Base-by-base conservation (phyloP, 64 coral and sea anemone species). In the Exaiptasia diaphana region DNA sequence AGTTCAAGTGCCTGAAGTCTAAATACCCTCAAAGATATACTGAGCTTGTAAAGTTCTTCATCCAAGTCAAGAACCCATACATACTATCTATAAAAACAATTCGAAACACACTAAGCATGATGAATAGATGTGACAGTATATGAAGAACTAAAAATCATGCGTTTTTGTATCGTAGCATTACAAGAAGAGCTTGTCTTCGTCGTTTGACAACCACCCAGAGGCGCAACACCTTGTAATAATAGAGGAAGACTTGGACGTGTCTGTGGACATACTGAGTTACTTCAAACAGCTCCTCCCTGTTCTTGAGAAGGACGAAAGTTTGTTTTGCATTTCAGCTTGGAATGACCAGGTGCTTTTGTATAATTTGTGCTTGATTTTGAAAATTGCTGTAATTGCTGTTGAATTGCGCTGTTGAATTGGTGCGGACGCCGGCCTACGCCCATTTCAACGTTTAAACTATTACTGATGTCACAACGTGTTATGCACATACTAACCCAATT, bases 261-360 rank as follows among this genome's bases (percentile, higher is more conserved):
- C 93, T 21, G 45, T 96, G 31, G 93, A 96, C 76, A 86, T 96
- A 48, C 68, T 96, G 33, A 86, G 24, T 44, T 96, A 81, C 38
- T 96, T 96, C 63, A 76, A 82, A 64, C 93, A 96, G 60, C 69
- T 90, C 33, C 81, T 96, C 27, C 93, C 93, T 21, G 29, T 96
- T 17, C 60, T 96, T 24, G 87, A 96, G 71, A 80, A 90, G 68
- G 93, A 96, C 70, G 87, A 86, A 77, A 90, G 87, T 44, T 80
- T 96, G 37, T 96, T 90, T 48, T 96, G 93, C 35, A 82, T 96
- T 75, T 96, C 93, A 22, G 93, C 93, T 62, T 96, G 93, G 93
- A 96, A 96, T 35, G 87, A 96, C 53, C 92, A 96, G 87, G 85
- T 94, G 69, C 21, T 32, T n/a, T n/a, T n/a, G n/a, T n/a, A n/a